Evolutionary conservation across 2,113 vertebrate species (phyloP).

Genomic region (Xenotilapia longispinis): DNA sequence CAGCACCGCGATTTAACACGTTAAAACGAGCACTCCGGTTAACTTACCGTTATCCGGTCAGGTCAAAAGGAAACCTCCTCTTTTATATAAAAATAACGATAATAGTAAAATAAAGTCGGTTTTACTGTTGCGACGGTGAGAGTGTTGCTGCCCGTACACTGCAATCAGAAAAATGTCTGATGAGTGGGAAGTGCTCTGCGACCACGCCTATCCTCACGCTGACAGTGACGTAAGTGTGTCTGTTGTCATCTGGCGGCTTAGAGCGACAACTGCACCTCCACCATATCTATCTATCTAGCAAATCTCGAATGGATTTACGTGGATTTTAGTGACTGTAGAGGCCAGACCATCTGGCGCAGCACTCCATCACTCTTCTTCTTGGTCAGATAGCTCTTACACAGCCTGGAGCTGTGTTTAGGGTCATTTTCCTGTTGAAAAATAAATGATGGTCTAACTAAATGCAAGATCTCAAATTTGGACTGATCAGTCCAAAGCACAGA

Average conservation of each 20-base stretch:
- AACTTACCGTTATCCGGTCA: not conserved
- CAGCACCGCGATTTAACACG: not conserved
- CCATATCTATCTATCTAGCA: not conserved
- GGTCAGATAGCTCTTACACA: not conserved
- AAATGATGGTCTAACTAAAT: not conserved
- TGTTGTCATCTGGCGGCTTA: not conserved
- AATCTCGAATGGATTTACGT: not conserved
- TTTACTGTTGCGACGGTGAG: not conserved
- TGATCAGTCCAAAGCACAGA: not conserved
- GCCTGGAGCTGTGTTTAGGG: not conserved
- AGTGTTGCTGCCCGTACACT: not conserved
- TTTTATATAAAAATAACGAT: not conserved
- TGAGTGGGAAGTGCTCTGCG: not conserved
- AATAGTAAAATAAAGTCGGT: not conserved
- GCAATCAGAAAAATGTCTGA: conserved; percentile 42
- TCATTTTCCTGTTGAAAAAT: not conserved
- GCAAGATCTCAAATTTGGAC: not conserved
- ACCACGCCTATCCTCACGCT: conserved; percentile 38
- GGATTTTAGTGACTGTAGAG: not conserved
- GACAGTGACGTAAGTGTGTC: rapidly evolving
- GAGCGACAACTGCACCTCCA: not conserved
- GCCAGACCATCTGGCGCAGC: not conserved
- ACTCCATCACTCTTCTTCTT: not conserved
- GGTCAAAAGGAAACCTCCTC: not conserved
- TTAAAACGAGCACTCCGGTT: rapidly evolving